Percentiles rank a stretch among this genome's conserved stretches.
These are phyloP conservation scores for zebrafish (Danio rerio) DNA, from an alignment of 2,113 vertebrate genomes.

Conservation along the genomic window GRCz12tu NC_133195.1:31198001-31198500, in stretches of 20 bases:
- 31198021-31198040: not conserved
- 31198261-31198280: constrained; percentile 38
- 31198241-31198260: not conserved
- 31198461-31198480: constrained; percentile 12
- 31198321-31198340: not conserved
- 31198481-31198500: not conserved
- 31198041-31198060: not conserved
- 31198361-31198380: not conserved
- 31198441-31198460: constrained; percentile 12
- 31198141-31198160: constrained; percentile 13
- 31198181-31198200: constrained; percentile 29
- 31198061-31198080: not conserved
- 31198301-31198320: constrained; percentile 15
- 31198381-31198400: not conserved
- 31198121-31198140: not conserved
- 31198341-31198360: constrained; percentile 31
- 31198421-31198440: constrained; percentile 26
- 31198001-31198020: not conserved
- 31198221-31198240: not conserved
- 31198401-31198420: constrained; percentile 21
- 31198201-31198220: constrained; percentile 12
- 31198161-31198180: constrained; percentile 10
- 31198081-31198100: not conserved
- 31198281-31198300: constrained; percentile 22
- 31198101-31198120: constrained; percentile 9